Conservation (phyloP, 2,888 invertebrate genomes). For the Agriopis leucophaearia region DNA sequence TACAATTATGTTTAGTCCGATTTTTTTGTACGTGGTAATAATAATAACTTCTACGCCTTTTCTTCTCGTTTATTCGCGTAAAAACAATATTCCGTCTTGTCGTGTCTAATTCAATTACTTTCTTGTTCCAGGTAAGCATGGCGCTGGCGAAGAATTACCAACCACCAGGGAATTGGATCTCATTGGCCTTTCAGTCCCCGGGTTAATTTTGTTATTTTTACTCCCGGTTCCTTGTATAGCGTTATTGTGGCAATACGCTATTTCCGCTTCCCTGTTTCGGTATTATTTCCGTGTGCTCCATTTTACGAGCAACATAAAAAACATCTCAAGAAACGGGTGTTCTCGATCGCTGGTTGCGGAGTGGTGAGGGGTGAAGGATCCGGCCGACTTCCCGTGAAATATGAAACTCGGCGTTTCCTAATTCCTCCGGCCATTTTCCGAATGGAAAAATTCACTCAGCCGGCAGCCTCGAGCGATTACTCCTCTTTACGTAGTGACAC, state of each 20-base stretch:
- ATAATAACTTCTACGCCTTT: too few relatives aligned
- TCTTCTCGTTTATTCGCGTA: not conserved
- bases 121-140: slow-evolving; percentile 50
- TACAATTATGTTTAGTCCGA: too few relatives aligned
- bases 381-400: slow-evolving; percentile 66
- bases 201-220: slow-evolving; percentile 57
- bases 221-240: slow-evolving; percentile 54
- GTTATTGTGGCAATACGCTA: slow-evolving; percentile 67
- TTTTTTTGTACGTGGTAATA: too few relatives aligned
- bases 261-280: slow-evolving; percentile 58
- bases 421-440: slow-evolving; percentile 78
- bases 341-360: slow-evolving; percentile 47
- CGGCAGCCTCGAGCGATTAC: slow-evolving; percentile 77
- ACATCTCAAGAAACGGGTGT: slow-evolving; percentile 62
- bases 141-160: slow-evolving; percentile 34
- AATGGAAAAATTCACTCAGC: slow-evolving; percentile 81
- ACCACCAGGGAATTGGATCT: slow-evolving; percentile 36
- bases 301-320: slow-evolving; percentile 77
- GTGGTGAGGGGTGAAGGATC: slow-evolving; percentile 48
- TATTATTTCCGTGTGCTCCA: slow-evolving; percentile 66
- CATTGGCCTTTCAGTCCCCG: slow-evolving; percentile 27
- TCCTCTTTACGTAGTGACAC: slow-evolving; percentile 76
- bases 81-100: slow-evolving; percentile 16
- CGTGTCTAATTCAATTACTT: slow-evolving; percentile 40
- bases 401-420: slow-evolving; percentile 73